Evolutionary conservation across 2,113 vertebrate genomes (phyloP).

Genomic region (Podilymbus podiceps): DNA sequence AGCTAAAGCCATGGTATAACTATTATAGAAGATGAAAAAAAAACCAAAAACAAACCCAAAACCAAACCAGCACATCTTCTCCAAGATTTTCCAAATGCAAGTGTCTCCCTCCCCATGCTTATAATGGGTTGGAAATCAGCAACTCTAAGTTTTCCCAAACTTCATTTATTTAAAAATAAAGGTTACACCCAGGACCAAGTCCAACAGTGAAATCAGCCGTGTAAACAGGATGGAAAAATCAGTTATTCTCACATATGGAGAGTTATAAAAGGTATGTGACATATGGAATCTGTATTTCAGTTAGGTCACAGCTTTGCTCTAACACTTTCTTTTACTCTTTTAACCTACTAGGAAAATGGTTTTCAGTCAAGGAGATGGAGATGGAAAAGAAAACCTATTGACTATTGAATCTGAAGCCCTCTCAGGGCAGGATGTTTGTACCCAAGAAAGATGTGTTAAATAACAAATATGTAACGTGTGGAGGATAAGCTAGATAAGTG

Average conservation of each 20-base stretch:
- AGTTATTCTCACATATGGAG: slow-evolving; percentile 17
- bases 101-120: background rate
- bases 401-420: background rate
- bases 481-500: background rate
- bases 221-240: slow-evolving; percentile 55
- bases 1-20: background rate
- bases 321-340: slow-evolving; percentile 24
- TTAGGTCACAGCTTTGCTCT: slow-evolving; percentile 25
- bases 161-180: slow-evolving; percentile 45
- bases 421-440: background rate
- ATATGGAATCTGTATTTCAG: slow-evolving; percentile 17
- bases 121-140: background rate
- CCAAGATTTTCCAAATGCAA: background rate
- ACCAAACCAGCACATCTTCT: background rate
- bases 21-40: background rate
- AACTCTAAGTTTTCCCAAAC: slow-evolving; percentile 6
- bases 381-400: background rate
- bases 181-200: slow-evolving; percentile 53
- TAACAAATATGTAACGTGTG: background rate
- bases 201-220: slow-evolving; percentile 58
- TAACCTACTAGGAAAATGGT: background rate
- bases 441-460: background rate
- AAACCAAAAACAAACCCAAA: too few species aligned
- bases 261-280: slow-evolving; percentile 30
- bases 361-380: background rate